These are phyloP conservation scores for Karalla daura DNA, from an alignment of 2,797 vertebrate species.

Conservation along the genomic window DNA sequence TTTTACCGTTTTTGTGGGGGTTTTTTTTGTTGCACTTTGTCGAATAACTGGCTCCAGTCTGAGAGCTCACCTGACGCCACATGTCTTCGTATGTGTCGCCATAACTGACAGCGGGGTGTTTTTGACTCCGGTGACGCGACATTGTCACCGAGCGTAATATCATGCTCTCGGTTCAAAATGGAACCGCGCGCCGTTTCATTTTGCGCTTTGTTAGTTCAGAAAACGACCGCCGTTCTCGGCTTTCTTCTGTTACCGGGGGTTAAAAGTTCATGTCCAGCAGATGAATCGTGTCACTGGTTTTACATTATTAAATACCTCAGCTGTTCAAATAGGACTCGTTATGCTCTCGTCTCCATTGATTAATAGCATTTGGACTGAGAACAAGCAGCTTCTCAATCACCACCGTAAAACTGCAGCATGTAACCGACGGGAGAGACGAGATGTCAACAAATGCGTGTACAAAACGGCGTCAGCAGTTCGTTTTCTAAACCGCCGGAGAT, in stretches of 20 bases:
- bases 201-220: conserved; percentile 15
- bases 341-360: conserved; percentile 9
- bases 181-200: not conserved
- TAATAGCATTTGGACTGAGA: conserved; percentile 16
- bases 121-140: conserved; percentile 26
- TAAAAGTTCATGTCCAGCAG: conserved; percentile 12
- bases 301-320: conserved; percentile 65
- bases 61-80: conserved; percentile 8
- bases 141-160: not conserved
- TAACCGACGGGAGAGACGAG: not conserved
- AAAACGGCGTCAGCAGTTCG: not conserved
- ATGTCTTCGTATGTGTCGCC: conserved; percentile 22
- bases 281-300: conserved; percentile 37
- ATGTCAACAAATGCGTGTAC: no score
- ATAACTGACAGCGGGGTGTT: not conserved
- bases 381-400: conserved; percentile 38
- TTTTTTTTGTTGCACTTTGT: not conserved
- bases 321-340: conserved; percentile 39
- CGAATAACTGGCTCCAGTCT: conserved; percentile 16
- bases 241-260: not conserved
- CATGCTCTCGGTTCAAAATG: not conserved
- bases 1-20: no score
- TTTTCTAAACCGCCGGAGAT: no score
- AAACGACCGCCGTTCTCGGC: not conserved
- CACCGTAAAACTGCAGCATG: conserved; percentile 10